Conservation (phyloP, 2,113 vertebrate species). For the Cochlearius cochlearius region DNA sequence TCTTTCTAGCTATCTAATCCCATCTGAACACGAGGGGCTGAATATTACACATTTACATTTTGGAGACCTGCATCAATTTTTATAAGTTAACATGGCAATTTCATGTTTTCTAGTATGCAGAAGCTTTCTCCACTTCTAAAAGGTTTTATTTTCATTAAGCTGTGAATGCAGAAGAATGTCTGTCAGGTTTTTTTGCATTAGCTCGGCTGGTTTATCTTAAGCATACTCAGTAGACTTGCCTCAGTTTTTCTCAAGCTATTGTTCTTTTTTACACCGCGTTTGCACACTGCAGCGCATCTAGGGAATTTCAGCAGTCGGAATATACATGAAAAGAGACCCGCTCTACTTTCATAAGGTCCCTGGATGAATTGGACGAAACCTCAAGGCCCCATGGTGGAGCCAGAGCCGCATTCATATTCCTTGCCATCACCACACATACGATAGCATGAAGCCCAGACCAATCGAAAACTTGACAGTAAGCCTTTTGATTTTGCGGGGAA, state of each 20-base stretch:
- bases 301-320: constrained; percentile 81
- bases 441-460: constrained; percentile 79
- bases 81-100: neutral
- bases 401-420: constrained; percentile 75
- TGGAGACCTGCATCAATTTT: neutral
- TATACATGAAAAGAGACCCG: constrained; percentile 83
- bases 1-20: neutral
- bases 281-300: constrained; percentile 74
- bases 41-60: neutral
- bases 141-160: constrained; percentile 59
- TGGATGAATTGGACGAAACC: constrained; percentile 79
- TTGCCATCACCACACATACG: constrained; percentile 75
- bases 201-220: constrained; percentile 48
- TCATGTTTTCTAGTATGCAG: neutral
- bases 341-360: constrained; percentile 82
- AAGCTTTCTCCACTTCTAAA: neutral
- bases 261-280: constrained; percentile 75
- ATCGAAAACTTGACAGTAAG: constrained; percentile 84
- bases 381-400: constrained; percentile 77
- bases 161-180: constrained; percentile 1
- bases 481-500: constrained; percentile 87
- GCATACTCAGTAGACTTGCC: constrained; percentile 56
- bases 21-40: neutral
- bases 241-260: constrained; percentile 76
- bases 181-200: constrained; percentile 27